These are phyloP conservation scores for Caenorhabditis sp. DNA, from an alignment of 2,888 invertebrate species.

Conservation along the genomic window DNA sequence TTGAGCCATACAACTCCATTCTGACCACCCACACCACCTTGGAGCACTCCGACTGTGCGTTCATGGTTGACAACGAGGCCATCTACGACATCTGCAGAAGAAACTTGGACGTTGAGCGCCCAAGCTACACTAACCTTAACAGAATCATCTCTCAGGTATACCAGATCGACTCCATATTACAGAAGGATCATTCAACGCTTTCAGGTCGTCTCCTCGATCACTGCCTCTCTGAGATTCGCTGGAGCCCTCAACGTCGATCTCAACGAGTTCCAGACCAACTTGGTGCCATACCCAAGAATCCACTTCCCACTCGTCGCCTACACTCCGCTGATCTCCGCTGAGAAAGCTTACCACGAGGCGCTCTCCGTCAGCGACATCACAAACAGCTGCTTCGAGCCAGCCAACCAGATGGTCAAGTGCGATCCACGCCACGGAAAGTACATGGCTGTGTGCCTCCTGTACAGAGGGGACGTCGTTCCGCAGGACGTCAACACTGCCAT, in stretches of 20 bases:
- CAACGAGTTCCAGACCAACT: constrained; percentile 84
- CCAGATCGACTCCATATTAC: too few species aligned
- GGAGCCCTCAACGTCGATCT: constrained; percentile 92
- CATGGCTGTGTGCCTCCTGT: constrained; percentile 80
- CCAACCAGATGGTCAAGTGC: constrained; percentile 92
- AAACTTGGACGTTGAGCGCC: constrained; percentile 84
- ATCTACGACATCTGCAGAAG: constrained; percentile 91
- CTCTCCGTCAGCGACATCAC: constrained; percentile 86
- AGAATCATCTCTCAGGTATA: constrained; percentile 92
- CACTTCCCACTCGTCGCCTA: constrained; percentile 88
- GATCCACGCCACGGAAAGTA: constrained; percentile 84
- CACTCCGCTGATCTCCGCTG: constrained; percentile 75
- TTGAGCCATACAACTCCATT: constrained; percentile 95
- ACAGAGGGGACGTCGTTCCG: constrained; percentile 91
- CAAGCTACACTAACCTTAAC: constrained; percentile 91
- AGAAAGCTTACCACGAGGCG: constrained; percentile 74
- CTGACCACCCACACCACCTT: constrained; percentile 90
- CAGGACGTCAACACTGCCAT: constrained; percentile 94
- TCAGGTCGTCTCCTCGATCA: constrained; percentile 87
- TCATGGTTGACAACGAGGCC: constrained; percentile 84
- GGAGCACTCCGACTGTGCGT: constrained; percentile 81
- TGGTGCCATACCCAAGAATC: constrained; percentile 90
- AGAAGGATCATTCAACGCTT: too few species aligned
- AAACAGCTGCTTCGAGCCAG: constrained; percentile 90
- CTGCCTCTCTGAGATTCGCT: constrained; percentile 91